Percentiles rank a stretch among this genome's conserved stretches.
phyloP scores from a whole-genome alignment of 2,888 invertebrate genomes.

The Anaspis maculata region DNA sequence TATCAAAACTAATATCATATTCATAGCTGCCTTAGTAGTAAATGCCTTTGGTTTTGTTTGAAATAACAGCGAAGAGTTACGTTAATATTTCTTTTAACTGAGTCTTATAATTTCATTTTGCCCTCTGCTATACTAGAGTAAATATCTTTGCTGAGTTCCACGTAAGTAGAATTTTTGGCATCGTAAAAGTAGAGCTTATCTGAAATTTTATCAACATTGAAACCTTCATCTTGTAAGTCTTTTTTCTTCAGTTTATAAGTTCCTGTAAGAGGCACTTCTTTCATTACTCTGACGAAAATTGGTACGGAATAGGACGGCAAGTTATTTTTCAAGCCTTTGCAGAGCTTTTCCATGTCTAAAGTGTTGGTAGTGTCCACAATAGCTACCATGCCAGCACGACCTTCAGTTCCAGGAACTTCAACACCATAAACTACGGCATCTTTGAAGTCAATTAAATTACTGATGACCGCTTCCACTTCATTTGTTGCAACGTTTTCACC shows the following conservation, averaged over 20 bases:
- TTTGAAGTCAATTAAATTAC: slow-evolving; percentile 62
- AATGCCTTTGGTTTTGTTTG: too few relatives aligned
- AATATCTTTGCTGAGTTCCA: slow-evolving; percentile 26
- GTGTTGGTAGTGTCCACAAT: slow-evolving; percentile 61
- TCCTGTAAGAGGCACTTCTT: slow-evolving; percentile 71
- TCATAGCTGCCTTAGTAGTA: too few relatives aligned
- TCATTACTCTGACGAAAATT: slow-evolving; percentile 72
- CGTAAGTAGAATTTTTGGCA: slow-evolving; percentile 28
- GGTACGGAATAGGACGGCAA: slow-evolving; percentile 85
- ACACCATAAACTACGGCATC: slow-evolving; percentile 84
- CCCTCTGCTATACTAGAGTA: too few relatives aligned
- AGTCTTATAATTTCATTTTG: too few relatives aligned
- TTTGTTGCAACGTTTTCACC: slow-evolving; percentile 96
- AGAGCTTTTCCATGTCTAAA: slow-evolving; percentile 52
- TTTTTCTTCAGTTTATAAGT: slow-evolving; percentile 92
- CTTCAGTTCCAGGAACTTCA: slow-evolving; percentile 74
- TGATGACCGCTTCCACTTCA: slow-evolving; percentile 88
- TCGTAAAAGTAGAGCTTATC: slow-evolving; percentile 65
- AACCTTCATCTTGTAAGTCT: slow-evolving; percentile 78
- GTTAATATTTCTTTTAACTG: too few relatives aligned
- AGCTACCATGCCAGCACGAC: slow-evolving; percentile 90
- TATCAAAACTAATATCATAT: too few relatives aligned
- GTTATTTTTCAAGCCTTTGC: slow-evolving; percentile 57
- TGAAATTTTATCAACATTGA: slow-evolving; percentile 60
- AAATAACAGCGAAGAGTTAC: too few relatives aligned